A percentile compares a stretch with the other conserved stretches of the same genome.
These are phyloP conservation scores for Odontamblyopus lacepedii DNA, from an alignment of 2,797 vertebrate species.

Conservation along the genomic window DNA sequence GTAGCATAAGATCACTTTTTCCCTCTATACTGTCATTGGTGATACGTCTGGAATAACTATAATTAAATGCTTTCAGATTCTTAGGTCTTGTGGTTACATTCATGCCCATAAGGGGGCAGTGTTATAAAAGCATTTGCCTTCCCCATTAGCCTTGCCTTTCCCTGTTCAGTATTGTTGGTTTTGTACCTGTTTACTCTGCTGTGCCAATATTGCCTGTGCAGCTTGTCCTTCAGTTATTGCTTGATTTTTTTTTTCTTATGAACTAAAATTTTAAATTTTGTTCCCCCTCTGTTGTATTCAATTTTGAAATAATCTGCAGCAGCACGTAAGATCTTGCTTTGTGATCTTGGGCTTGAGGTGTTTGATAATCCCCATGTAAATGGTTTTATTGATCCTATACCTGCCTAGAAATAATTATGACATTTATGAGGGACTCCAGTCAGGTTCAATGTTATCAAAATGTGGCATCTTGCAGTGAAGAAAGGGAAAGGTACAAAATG, in stretches of 20 bases:
- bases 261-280: slow-evolving; percentile 27
- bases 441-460: slow-evolving; percentile 45
- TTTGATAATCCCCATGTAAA: slow-evolving; percentile 30
- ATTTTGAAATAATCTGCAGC: slow-evolving; percentile 9
- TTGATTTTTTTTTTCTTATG: slow-evolving; percentile 28
- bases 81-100: slow-evolving; percentile 19
- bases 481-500: neutral
- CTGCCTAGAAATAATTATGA: slow-evolving; percentile 30
- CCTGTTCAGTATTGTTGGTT: slow-evolving; percentile 41
- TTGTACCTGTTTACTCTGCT: slow-evolving; percentile 62
- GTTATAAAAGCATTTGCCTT: slow-evolving; percentile 59
- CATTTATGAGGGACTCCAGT: slow-evolving; percentile 28
- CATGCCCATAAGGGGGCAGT: slow-evolving; percentile 66
- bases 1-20: slow-evolving; percentile 48
- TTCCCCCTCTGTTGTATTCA: slow-evolving; percentile 11
- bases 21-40: slow-evolving; percentile 30
- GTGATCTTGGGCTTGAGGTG: slow-evolving; percentile 31
- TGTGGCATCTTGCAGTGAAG: slow-evolving; percentile 20
- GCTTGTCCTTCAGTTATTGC: slow-evolving; percentile 39
- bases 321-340: slow-evolving; percentile 16
- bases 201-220: slow-evolving; percentile 57
- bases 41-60: slow-evolving; percentile 23
- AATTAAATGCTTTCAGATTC: neutral
- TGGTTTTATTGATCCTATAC: slow-evolving; percentile 25
- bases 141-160: slow-evolving; percentile 2